Conservation (phyloP, 2,113 vertebrate species). For the Barbus barbus region DNA sequence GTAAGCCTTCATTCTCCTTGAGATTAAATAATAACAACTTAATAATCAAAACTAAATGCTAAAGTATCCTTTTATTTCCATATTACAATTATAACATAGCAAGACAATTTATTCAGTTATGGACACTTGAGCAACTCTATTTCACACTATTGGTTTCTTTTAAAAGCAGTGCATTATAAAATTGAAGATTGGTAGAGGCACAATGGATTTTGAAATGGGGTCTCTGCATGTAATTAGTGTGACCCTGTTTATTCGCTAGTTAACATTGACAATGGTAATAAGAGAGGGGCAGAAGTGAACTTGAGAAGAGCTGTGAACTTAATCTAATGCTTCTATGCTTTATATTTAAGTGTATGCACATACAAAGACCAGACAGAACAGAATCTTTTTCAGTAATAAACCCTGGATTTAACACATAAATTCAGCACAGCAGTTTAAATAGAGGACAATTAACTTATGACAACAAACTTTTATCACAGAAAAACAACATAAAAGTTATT, state of each 20-base stretch:
- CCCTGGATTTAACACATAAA: too few species aligned
- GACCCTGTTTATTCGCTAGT: neutral
- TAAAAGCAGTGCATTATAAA: constrained; percentile 5
- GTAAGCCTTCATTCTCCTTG: constrained; percentile 5
- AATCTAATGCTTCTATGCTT: neutral
- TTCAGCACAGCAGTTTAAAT: neutral
- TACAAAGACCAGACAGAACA: neutral
- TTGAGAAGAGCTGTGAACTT: too few species aligned
- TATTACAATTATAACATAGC: neutral
- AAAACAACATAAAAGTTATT: constrained; percentile 11
- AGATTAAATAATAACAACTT: neutral
- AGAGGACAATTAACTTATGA: neutral
- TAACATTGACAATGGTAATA: neutral
- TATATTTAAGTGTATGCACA: neutral
- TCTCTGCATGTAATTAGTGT: too few species aligned
- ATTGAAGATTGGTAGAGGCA: neutral
- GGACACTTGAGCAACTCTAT: neutral
- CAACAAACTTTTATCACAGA: neutral
- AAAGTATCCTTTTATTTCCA: constrained; percentile 2
- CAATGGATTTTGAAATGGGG: neutral
- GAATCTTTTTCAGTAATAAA: neutral
- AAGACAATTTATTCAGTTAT: constrained; percentile 13
- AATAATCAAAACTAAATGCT: neutral
- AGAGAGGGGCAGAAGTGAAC: too few species aligned
- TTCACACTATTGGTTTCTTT: neutral